Conservation (phyloP, 2,797 vertebrate genomes). For the Malacoraja senta region DNA sequence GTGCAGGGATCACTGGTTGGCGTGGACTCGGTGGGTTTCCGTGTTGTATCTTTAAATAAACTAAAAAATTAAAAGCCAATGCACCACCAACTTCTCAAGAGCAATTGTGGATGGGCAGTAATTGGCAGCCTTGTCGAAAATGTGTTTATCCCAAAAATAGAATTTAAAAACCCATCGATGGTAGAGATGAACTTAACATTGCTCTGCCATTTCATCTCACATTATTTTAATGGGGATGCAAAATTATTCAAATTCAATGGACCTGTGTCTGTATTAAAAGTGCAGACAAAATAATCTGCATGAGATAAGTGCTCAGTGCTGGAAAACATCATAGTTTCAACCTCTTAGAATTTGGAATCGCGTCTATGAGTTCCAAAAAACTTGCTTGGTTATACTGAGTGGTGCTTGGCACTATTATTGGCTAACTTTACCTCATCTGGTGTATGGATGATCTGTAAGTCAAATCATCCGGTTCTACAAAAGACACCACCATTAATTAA, state of each 20-base stretch:
- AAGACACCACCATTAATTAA: background rate
- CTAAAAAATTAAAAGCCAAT: too few species aligned
- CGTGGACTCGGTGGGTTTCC: too few species aligned
- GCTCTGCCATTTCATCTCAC: background rate
- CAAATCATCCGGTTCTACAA: background rate
- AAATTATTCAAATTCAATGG: background rate
- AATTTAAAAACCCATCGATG: background rate
- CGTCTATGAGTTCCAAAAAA: background rate
- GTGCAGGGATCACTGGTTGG: too few species aligned
- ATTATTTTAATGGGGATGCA: background rate
- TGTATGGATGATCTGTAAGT: background rate
- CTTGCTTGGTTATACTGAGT: background rate
- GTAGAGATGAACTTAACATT: background rate
- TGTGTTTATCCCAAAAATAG: too few species aligned
- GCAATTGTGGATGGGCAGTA: too few species aligned
- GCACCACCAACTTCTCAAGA: too few species aligned
- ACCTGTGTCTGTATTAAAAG: background rate
- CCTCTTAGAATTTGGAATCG: background rate
- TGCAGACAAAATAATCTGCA: background rate
- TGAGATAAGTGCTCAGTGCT: background rate
- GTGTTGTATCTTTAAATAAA: too few species aligned
- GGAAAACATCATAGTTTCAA: background rate
- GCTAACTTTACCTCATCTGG: slow-evolving; percentile 1
- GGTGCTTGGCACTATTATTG: background rate
- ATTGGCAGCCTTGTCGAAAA: too few species aligned